These are phyloP conservation scores for Stenotaenia linearis DNA, from an alignment of 2,888 invertebrate genomes.

Conservation along the genomic window DNA sequence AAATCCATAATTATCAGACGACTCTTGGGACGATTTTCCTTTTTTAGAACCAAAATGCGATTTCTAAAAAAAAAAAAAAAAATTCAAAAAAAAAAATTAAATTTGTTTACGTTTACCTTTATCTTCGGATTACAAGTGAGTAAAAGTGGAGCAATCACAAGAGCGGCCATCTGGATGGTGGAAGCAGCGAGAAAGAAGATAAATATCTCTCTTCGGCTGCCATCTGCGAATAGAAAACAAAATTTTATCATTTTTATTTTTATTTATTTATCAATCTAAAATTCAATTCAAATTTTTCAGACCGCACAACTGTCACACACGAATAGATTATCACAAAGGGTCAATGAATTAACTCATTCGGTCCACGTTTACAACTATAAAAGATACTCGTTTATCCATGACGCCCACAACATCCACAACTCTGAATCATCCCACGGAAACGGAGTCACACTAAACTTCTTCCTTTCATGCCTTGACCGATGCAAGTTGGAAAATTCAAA, in stretches of 20 bases:
- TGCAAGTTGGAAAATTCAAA: background rate
- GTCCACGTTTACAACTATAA: background rate
- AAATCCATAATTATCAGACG: conserved; percentile 30
- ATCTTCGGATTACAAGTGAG: background rate
- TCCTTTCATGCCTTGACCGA: background rate
- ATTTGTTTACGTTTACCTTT: background rate
- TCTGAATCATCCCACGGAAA: background rate
- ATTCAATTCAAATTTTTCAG: background rate
- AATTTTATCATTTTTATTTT: background rate
- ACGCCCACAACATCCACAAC: background rate
- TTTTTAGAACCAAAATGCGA: background rate
- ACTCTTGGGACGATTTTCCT: background rate
- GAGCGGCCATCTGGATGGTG: conserved; percentile 21
- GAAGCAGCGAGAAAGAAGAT: conserved; percentile 29
- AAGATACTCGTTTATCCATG: background rate
- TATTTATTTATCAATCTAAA: background rate
- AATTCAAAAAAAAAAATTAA: background rate
- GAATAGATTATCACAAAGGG: background rate
- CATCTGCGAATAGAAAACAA: conserved; percentile 13
- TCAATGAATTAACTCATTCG: background rate
- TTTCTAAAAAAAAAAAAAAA: background rate
- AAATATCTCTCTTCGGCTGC: background rate
- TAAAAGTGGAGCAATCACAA: conserved; percentile 12
- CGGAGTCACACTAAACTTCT: conserved; percentile 9
- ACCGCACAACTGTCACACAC: no score